A percentile compares a stretch with the other conserved stretches of the same genome.
phyloP scores from a whole-genome alignment of 2,888 invertebrate species.

The Drosophila testacea region DNA sequence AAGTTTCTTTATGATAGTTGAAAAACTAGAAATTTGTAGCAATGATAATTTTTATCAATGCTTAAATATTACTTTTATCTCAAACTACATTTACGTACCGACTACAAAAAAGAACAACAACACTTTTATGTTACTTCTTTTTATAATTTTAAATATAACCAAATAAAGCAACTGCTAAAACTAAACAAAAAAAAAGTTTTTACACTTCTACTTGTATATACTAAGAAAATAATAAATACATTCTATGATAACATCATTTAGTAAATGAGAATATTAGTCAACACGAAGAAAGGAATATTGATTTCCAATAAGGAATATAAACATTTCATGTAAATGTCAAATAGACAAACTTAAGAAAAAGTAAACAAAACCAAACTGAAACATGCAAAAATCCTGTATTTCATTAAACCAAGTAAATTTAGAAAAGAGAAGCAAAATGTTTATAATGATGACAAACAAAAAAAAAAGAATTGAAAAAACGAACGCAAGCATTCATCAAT shows the following conservation, averaged over 20 bases:
- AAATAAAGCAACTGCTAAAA: slow-evolving; percentile 7
- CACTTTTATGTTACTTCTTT: slow-evolving; percentile 8
- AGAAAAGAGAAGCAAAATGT: slow-evolving; percentile 12
- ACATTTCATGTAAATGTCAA: slow-evolving; percentile 72
- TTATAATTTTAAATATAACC: slow-evolving; percentile 15
- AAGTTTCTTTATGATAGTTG: too few relatives aligned
- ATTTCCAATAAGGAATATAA: slow-evolving; percentile 56
- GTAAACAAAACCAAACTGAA: slow-evolving; percentile 30
- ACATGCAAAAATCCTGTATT: slow-evolving; percentile 40
- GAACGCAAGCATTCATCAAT: slow-evolving; percentile 48
- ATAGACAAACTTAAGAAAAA: slow-evolving; percentile 48
- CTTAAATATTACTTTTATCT: slow-evolving; percentile 27
- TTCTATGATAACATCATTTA: slow-evolving; percentile 45
- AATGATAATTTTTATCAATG: slow-evolving; percentile 19
- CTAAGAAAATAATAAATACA: slow-evolving; percentile 27
- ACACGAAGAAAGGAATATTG: slow-evolving; percentile 28
- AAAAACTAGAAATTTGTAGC: slow-evolving; percentile 20
- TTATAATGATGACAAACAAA: slow-evolving; percentile 31
- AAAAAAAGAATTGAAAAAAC: slow-evolving; percentile 36
- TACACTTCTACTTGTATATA: slow-evolving; percentile 47
- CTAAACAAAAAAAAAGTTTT: slow-evolving; percentile 8
- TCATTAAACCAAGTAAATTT: slow-evolving; percentile 28
- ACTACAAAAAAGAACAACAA: slow-evolving; percentile 15
- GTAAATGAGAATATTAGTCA: slow-evolving; percentile 35
- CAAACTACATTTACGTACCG: slow-evolving; percentile 13